Base-by-base conservation (phyloP, 2,888 invertebrate species). In the Spilosoma lubricipeda region DNA sequence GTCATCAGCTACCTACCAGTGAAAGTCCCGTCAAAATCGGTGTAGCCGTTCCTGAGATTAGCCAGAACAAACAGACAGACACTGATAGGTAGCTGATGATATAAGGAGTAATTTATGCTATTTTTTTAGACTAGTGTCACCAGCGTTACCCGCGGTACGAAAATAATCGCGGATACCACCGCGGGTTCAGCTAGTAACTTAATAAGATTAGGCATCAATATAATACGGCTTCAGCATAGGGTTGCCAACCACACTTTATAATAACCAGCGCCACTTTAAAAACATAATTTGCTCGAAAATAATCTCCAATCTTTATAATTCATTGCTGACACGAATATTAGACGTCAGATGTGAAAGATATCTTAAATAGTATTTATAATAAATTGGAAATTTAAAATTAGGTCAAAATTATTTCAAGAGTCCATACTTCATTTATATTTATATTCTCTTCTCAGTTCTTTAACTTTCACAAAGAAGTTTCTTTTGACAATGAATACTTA, bases 201-300 rank as follows among this genome's bases (percentile, higher is more conserved):
- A 90, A 90, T 90, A 77, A 83, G 90, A 91, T 90, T 88, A 87
- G 74, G 80, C 80, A 83, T 82, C 52, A 56, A 56, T 78, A 76
- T 71, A 78, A 77, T 48, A 79, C 82, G 90, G 90, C 89, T 87
- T 87, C 86, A 39, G 33, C 11, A 0, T 56, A 56, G 52, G 52
- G 52, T 56, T 56, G 52, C 52, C 52, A 56, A 56, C 3, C 1
- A 56, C 20, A n/a, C n/a, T 56, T 23, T 52, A 52, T 52, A 23
- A 23, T 23, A 52, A 23, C 8, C 23, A 23, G 23, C n/a, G 9
- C 23, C 52, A 56, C 8, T 23, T 52, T 20, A 48, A 48, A 48
- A 11, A 56, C 2, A 56, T 56, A 9, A 56, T 8, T 2, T 11
- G 1, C 23, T 11, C 8, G 23, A 56, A 56, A 52, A 52, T 52